A percentile compares a stretch with the other conserved stretches of the same genome.
Evolutionary conservation across 2,888 invertebrate species (phyloP).

Genomic region (Hoplodrina ambigua): DNA sequence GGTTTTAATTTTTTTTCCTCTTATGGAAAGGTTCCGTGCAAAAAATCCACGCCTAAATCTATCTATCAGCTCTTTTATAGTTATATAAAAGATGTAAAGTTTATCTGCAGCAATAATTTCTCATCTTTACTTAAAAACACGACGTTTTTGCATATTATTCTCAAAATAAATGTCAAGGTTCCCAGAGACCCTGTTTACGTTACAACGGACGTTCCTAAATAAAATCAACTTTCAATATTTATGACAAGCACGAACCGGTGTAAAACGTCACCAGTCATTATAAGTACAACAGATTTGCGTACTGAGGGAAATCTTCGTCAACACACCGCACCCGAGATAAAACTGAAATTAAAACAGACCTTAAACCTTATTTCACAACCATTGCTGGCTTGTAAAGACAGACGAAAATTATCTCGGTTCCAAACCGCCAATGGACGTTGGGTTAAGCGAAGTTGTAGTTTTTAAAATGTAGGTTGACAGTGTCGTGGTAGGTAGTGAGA

Average conservation of each 20-base stretch:
- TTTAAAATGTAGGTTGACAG: conserved; percentile 26
- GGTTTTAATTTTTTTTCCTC: too few relatives aligned
- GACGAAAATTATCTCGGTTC: rapidly evolving
- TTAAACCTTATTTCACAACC: background rate
- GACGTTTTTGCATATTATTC: too few relatives aligned
- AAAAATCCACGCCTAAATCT: too few relatives aligned
- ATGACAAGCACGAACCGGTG: conserved; percentile 41
- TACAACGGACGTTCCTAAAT: conserved; percentile 6
- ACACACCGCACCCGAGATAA: conserved; percentile 25
- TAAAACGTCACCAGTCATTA: conserved; percentile 45
- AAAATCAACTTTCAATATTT: conserved; percentile 49
- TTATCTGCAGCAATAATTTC: too few relatives aligned
- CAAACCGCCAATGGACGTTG: conserved; percentile 19
- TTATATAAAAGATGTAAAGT: too few relatives aligned
- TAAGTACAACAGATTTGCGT: conserved; percentile 60
- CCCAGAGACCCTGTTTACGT: background rate
- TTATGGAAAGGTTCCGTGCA: too few relatives aligned
- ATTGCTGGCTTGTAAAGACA: background rate
- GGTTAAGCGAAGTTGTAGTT: background rate
- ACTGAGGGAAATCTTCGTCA: conserved; percentile 53
- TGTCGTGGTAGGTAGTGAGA: conserved; percentile 34
- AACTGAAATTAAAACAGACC: background rate
- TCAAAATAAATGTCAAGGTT: background rate
- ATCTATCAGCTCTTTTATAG: too few relatives aligned
- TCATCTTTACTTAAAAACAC: too few relatives aligned